Conservation (phyloP, 2,113 vertebrate species). For the Cariama cristata region DNA sequence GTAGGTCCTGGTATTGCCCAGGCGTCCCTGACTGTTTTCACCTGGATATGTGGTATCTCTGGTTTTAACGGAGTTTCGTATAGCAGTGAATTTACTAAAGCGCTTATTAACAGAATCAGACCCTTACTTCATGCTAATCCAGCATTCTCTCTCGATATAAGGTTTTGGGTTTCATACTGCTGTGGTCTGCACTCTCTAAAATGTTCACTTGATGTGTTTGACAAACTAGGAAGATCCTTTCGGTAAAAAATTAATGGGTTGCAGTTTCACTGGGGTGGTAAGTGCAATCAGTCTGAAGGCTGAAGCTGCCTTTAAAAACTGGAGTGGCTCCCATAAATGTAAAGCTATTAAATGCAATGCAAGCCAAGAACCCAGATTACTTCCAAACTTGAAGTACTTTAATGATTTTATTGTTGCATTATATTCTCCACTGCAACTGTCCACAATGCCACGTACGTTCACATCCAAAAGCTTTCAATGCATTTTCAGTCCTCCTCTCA, state of each 20-base stretch:
- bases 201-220: constrained; percentile 39
- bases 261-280: constrained; percentile 53
- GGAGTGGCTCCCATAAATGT: constrained; percentile 66
- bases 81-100: not conserved
- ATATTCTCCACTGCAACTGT: constrained; percentile 62
- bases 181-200: constrained; percentile 46
- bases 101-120: not conserved
- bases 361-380: constrained; percentile 63
- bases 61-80: not conserved
- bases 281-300: constrained; percentile 69
- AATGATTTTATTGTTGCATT: constrained; percentile 72
- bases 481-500: constrained; percentile 27
- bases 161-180: constrained; percentile 48
- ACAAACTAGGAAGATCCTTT: constrained; percentile 44
- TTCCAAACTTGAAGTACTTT: constrained; percentile 65
- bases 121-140: constrained; percentile 7
- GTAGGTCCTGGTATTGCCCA: not conserved
- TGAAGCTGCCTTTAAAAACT: constrained; percentile 70
- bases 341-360: constrained; percentile 66
- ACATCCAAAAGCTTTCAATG: constrained; percentile 59
- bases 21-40: not conserved
- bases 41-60: not conserved
- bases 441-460: constrained; percentile 49
- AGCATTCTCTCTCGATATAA: not conserved
- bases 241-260: constrained; percentile 53